Base-by-base conservation (phyloP, 2,113 vertebrate species). In the Mesembrinibis cayennensis region DNA sequence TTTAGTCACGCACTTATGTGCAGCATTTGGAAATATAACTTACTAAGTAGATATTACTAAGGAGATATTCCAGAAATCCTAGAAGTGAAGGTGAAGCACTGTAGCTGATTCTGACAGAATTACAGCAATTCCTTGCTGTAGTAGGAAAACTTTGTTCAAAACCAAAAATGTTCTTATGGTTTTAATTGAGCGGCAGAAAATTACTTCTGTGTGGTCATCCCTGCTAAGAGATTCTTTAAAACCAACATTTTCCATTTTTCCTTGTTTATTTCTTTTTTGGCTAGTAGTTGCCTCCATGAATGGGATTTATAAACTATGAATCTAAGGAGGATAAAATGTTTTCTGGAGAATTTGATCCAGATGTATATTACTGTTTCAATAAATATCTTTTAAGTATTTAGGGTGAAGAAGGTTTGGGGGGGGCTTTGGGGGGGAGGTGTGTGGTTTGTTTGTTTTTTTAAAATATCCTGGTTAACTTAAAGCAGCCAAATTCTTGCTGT, bases 181-280 rank as follows among this genome's bases (percentile, higher is more conserved):
- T 97, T 97, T 96, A 97, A 94, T 50, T 91, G 78, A 93, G 44
- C 73, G 56, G 52, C 59, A 96, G 36, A 88, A 97, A 95, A 95
- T 70, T 36, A 76, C 62, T 91, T 92, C 63, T 96, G 71, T 65
- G 59, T 96, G 89, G 89, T 82, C 56, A 32, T 95, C 89, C 53
- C 88, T 80, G 70, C 40, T 88, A 84, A 95, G 61, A 94, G 70
- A 82, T 93, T 95, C 77, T 93, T 93, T 77, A 71, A 92, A 97
- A 87, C 93, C 82, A 87, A 16, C 66, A 76, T 93, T 95, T 92
- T 94, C 94, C 61, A 82, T 88, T 79, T 96, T 97, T 82, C 47
- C 40, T 49, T 83, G 62, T 85, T 96, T 88, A 25, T 92, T 96
- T 91, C n/a, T 94, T 80, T 86, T 94, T 96, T 91, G 89, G 89